Conservation (phyloP, 2,113 vertebrate species). For the Myrmecophaga tridactyla region DNA sequence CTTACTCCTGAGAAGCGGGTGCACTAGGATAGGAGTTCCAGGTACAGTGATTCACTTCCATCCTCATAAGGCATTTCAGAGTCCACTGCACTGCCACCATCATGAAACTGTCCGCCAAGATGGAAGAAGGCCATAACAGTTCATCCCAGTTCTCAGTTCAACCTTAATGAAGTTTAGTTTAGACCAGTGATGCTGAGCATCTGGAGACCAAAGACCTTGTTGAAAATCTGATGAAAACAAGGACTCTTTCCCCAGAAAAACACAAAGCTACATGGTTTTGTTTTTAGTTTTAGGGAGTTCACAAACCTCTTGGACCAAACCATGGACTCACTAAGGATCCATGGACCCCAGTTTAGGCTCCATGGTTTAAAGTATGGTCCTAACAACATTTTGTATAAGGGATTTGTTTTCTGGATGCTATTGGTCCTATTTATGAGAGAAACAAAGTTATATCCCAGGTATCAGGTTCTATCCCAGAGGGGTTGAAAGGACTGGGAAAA, state of each 20-base stretch:
- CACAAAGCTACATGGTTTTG: background rate
- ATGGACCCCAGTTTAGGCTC: background rate
- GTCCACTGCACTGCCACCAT: too few species aligned
- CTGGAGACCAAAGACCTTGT: background rate
- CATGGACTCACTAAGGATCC: background rate
- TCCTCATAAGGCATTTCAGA: background rate
- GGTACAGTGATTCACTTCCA: background rate
- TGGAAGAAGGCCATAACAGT: background rate
- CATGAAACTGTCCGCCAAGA: accelerated
- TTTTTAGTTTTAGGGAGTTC: background rate
- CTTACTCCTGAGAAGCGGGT: background rate
- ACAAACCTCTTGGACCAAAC: background rate
- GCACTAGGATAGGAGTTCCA: background rate
- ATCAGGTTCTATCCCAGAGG: background rate
- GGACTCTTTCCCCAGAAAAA: background rate
- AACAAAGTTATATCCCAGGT: background rate
- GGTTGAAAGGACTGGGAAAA: background rate
- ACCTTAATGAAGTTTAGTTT: background rate
- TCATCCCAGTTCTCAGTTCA: background rate
- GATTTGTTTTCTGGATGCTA: background rate
- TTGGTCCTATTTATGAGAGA: background rate
- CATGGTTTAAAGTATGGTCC: background rate
- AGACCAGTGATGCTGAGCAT: background rate
- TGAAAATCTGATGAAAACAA: background rate
- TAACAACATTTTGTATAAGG: background rate